Conservation (phyloP, 2,797 vertebrate genomes). For the Myoxocephalus aenaeus region DNA sequence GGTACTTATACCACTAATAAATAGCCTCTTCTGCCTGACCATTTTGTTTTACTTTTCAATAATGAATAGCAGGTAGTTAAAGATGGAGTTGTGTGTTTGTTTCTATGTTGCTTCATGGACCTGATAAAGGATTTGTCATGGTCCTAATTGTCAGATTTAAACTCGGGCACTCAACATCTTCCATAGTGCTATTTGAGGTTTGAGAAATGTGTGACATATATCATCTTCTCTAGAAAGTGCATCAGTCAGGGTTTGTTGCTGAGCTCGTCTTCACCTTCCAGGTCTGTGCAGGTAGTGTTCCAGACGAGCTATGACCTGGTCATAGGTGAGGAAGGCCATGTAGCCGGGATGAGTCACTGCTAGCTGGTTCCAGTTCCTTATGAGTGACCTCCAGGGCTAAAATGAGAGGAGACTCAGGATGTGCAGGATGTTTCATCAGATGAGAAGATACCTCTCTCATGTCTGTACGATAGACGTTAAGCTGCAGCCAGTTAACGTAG, state of each 20-base stretch:
- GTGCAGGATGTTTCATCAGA: background rate
- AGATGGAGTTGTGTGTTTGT: background rate
- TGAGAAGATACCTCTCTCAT: no score
- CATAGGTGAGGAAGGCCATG: constrained; percentile 94
- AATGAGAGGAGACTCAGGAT: constrained; percentile 3
- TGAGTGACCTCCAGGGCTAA: constrained; percentile 88
- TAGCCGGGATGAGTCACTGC: constrained; percentile 92
- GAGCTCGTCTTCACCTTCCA: constrained; percentile 83
- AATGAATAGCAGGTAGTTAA: background rate
- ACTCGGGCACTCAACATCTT: constrained; percentile 1
- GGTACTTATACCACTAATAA: background rate
- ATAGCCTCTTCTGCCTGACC: background rate
- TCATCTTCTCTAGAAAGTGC: background rate
- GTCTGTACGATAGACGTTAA: background rate
- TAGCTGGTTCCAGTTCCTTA: constrained; percentile 91
- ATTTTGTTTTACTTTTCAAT: background rate
- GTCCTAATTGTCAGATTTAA: background rate
- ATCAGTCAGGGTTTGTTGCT: background rate
- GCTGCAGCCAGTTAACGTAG: background rate
- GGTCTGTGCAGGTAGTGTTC: constrained; percentile 84
- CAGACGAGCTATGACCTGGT: constrained; percentile 86
- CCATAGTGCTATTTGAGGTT: background rate
- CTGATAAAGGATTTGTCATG: background rate
- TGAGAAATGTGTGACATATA: background rate
- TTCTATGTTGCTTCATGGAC: background rate